Base-by-base conservation (phyloP, 2,888 invertebrate species). In the Auanema freiburgensis region DNA sequence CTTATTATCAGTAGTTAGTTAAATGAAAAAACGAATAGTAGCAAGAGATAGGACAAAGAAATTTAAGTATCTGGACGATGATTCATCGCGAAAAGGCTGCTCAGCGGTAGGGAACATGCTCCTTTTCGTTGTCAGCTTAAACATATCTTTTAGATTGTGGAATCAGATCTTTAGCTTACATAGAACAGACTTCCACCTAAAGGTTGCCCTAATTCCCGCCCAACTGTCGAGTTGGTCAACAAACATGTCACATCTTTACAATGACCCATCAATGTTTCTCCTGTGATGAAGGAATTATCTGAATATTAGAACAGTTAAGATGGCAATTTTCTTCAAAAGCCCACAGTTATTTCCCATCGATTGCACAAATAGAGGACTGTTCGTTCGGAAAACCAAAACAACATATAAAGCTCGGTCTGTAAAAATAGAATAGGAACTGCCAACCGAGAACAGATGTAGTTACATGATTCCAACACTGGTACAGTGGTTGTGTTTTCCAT, bases 351-450 rank as follows among this genome's bases (percentile, higher is more conserved):
- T 33, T 33, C 33, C 33, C 33, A 33, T 33, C 33, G 33, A 33
- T 33, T 33, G 33, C 33, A 33, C 46, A 46, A 46, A 46, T 46
- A 16, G 23, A 46, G n/a, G 21, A 53, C 65, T 59, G 11, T 62
- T 55, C 10, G 72, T 69, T 33, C 63, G 65, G 53, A 63, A 72
- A n/a, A 68, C 65, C 3, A 72, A 57, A 11, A 68, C 61, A n/a
- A 66, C 59, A 46, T 72, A 72, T 18, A 63, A 63, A 2, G 68
- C 66, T 4, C 72, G 68, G 42, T 72, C 72, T 72, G 68, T 40
- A 65, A 16, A 23, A 16, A 46, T 46, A n/a, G 46, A 18, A 46
- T 5, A 18, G 2, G n/a, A 8, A 23, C 11, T 46, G 18, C 16
- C 8, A 46, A 8, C 2, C 11, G 23, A 18, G 16, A 23, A 16